phyloP scores from a whole-genome alignment of 1,140 invertebrate species.

The Papilio dardanus region DNA sequence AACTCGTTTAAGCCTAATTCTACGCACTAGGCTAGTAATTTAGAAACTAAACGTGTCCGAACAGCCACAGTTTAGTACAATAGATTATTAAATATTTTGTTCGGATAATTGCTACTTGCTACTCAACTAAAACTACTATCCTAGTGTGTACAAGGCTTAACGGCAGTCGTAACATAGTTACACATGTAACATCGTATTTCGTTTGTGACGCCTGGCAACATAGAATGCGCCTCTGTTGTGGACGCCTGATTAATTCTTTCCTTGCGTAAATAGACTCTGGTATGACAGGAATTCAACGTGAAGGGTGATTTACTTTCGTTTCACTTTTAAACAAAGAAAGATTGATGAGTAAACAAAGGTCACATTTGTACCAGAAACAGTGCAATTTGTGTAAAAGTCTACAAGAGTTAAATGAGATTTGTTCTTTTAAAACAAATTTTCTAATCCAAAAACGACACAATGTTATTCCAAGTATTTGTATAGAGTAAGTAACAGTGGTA shows the following conservation, averaged over 20 bases:
- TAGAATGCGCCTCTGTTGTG: constrained; percentile 8
- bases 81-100: too few species aligned
- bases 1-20: too few species aligned
- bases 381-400: neutral
- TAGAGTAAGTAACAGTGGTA: too few species aligned
- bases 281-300: neutral
- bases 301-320: neutral
- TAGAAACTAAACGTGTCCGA: too few species aligned
- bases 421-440: neutral
- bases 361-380: neutral
- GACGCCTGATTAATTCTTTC: constrained; percentile 19
- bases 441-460: too few species aligned
- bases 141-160: too few species aligned
- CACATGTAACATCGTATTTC: neutral
- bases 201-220: constrained; percentile 8
- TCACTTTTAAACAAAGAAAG: constrained; percentile 9
- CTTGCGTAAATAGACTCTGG: constrained; percentile 1
- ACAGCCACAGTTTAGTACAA: too few species aligned
- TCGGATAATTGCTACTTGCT: too few species aligned
- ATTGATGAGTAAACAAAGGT: neutral
- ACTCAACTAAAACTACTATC: too few species aligned
- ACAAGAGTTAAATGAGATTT: neutral
- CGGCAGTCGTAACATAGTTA: too few species aligned
- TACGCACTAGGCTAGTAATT: too few species aligned
- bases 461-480: too few species aligned